These are phyloP conservation scores for Drosophila varians DNA, from an alignment of 1,140 invertebrate genomes.

Conservation along the genomic window DNA sequence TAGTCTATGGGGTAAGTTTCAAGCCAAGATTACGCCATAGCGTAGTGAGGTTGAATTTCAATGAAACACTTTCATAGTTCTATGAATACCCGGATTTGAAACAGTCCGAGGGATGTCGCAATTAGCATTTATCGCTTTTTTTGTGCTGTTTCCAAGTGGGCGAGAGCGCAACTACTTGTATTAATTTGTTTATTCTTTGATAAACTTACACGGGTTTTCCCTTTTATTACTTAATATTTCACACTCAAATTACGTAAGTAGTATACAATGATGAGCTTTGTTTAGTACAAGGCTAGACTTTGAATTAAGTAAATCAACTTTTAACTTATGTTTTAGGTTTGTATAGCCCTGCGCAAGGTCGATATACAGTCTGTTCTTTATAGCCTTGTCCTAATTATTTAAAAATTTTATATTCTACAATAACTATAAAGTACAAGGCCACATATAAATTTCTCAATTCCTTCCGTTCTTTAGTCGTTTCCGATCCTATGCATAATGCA, in stretches of 20 bases:
- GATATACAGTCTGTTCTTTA: neutral
- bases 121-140: neutral
- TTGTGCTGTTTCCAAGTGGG: neutral
- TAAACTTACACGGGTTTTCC: neutral
- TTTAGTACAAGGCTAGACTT: neutral
- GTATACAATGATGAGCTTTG: neutral
- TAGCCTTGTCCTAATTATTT: neutral
- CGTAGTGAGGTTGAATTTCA: neutral
- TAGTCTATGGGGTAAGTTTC: neutral
- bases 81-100: too few relatives aligned
- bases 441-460: too few relatives aligned
- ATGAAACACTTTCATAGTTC: neutral
- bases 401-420: neutral
- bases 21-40: neutral
- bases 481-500: too few relatives aligned
- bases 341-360: too few relatives aligned
- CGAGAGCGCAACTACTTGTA: neutral
- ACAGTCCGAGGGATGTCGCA: neutral
- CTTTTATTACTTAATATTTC: neutral
- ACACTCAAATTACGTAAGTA: neutral
- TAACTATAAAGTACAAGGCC: too few relatives aligned
- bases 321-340: neutral
- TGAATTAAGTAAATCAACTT: neutral
- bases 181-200: neutral
- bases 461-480: too few relatives aligned